phyloP scores from a whole-genome alignment of 64 coral and sea anemone genomes.

The Porites lutea region DNA sequence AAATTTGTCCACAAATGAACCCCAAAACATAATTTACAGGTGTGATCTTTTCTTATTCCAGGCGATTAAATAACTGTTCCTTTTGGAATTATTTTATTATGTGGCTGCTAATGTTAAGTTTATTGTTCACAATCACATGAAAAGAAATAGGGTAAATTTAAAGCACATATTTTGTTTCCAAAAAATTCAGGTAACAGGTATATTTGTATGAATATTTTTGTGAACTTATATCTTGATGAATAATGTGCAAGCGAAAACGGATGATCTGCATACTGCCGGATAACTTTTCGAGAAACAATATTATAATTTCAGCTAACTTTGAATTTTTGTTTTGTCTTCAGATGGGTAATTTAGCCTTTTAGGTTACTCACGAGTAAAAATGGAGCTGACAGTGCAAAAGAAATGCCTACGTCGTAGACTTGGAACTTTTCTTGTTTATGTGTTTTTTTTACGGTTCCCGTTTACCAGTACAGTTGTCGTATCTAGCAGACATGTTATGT shows the following conservation, averaged over 20 bases:
- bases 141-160: not conserved
- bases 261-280: no score
- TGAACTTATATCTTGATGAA: no score
- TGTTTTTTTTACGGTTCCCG: no score
- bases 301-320: no score
- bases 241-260: no score
- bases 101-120: not conserved
- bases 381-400: not conserved
- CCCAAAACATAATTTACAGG: no score
- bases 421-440: not conserved
- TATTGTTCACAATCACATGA: not conserved
- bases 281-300: no score
- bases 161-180: not conserved
- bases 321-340: no score
- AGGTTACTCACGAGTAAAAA: no score
- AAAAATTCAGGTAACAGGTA: not conserved
- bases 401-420: not conserved
- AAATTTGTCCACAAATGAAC: no score
- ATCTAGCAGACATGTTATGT: not conserved
- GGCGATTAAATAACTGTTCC: not conserved
- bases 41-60: not conserved
- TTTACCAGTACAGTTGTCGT: not conserved
- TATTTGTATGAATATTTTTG: no score
- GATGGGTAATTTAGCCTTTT: no score
- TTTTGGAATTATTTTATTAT: not conserved